Base-by-base conservation (phyloP, 1,140 invertebrate genomes). In the Delia radicum region DNA sequence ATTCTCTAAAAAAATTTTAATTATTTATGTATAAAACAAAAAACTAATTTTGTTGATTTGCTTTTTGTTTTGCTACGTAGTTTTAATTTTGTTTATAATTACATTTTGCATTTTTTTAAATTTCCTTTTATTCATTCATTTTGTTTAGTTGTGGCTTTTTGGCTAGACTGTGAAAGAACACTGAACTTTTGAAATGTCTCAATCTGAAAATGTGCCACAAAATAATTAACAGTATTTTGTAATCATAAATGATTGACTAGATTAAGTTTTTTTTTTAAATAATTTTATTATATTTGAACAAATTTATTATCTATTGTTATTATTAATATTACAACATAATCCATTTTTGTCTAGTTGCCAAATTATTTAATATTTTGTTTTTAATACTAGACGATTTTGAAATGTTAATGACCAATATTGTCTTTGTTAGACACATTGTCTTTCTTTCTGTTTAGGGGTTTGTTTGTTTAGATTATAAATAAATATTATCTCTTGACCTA, bases 321-420 rank as follows among this genome's bases (percentile, higher is more conserved):
- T n/a, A n/a, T n/a, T 55, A 21, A 5, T 21, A 24, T 55, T 55
- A 55, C 48, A 55, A 21, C 48, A 55, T 55, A 18, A 55, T 55
- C 1, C 13, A 37, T 69, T 69, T 69, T 69, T 69, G 65, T 69
- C 21, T 18, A 24, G 0, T 15, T 69, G 65, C 65, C 65, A 69
- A 69, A 69, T 69, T 69, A 69, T 69, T 69, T 69, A 69, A 69
- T 69, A 69, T 18, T 69, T 69, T 69, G 8, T 21, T 69, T 33
- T 33, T 33, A n/a, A 31, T 21, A 33, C 29, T 31, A 3, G 21
- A 21, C 31, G 37, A 7, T 67, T 31, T 24, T 48, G 27, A 31
- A 69, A 24, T 24, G 18, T 33, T 37, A 12, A 69, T 33, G 18
- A 33, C 21, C 18, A 18, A 37, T 21, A 69, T 21, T 18, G n/a